phyloP scores from a whole-genome alignment of 2,888 invertebrate genomes.

The Hermaeophaga mercurialis region DNA sequence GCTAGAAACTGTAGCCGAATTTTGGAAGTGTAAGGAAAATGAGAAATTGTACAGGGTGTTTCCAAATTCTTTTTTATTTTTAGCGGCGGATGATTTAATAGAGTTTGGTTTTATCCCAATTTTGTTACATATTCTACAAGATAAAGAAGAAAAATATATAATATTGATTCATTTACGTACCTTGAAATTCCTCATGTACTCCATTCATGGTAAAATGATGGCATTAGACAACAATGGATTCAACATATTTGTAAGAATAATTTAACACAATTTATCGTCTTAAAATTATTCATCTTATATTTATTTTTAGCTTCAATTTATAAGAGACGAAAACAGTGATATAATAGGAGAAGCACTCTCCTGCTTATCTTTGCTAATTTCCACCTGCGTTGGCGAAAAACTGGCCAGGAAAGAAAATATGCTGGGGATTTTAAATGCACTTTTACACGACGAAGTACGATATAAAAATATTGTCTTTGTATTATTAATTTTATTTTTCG shows the following conservation, averaged over 20 bases:
- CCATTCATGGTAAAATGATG: constrained; percentile 49
- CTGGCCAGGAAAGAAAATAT: constrained; percentile 51
- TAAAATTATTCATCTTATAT: not conserved
- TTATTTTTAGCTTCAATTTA: constrained; percentile 40
- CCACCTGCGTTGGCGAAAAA: constrained; percentile 51
- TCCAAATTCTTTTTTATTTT: constrained; percentile 10
- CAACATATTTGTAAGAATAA: constrained; percentile 47
- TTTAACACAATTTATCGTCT: not conserved
- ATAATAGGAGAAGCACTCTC: constrained; percentile 47
- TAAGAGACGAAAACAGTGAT: constrained; percentile 45
- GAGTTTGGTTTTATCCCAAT: constrained; percentile 51
- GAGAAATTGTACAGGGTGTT: not conserved
- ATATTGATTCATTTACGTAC: constrained; percentile 52
- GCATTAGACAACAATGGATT: constrained; percentile 54
- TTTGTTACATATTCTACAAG: constrained; percentile 46
- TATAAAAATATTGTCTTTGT: not conserved
- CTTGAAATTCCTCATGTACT: constrained; percentile 53
- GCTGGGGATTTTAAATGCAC: constrained; percentile 46
- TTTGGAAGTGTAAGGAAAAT: constrained; percentile 48
- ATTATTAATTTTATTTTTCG: constrained; percentile 23
- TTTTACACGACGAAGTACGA: constrained; percentile 51
- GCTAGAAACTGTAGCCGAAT: constrained; percentile 53
- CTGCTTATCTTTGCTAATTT: constrained; percentile 51
- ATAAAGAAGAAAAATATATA: constrained; percentile 49
- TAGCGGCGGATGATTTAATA: constrained; percentile 55